phyloP scores from a whole-genome alignment of 2,113 vertebrate genomes.

The Lates calcarifer region DNA sequence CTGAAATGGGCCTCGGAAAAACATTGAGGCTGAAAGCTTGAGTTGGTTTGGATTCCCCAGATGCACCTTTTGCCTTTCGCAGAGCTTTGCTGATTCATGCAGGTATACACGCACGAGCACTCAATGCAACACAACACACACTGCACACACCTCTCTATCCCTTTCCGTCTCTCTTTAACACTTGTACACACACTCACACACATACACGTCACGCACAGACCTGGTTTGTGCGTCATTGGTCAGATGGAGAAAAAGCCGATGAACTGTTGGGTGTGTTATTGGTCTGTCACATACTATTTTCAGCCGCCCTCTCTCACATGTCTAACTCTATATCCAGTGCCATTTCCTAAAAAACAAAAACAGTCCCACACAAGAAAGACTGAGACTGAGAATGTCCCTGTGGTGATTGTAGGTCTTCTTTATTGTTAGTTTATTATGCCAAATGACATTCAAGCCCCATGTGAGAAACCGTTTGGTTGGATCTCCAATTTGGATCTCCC shows the following conservation, averaged over 20 bases:
- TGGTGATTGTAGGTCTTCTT: background rate
- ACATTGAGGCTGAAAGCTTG: slow-evolving; percentile 53
- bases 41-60: slow-evolving; percentile 57
- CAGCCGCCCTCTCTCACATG: background rate
- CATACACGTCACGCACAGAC: background rate
- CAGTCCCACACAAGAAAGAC: background rate
- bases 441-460: slow-evolving; percentile 37
- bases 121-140: background rate
- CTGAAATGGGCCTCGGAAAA: slow-evolving; percentile 65
- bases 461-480: slow-evolving; percentile 15
- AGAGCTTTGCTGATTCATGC: slow-evolving; percentile 29
- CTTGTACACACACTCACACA: background rate
- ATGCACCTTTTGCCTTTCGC: slow-evolving; percentile 54
- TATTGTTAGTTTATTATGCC: slow-evolving; percentile 39
- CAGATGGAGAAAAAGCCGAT: slow-evolving; percentile 11
- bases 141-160: background rate
- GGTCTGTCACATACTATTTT: slow-evolving; percentile 48
- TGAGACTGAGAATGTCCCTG: background rate
- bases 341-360: background rate
- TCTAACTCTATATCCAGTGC: slow-evolving; percentile 4
- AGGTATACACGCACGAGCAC: background rate
- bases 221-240: slow-evolving; percentile 28
- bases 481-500: no score
- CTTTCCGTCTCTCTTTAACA: slow-evolving; percentile 1
- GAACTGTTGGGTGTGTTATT: slow-evolving; percentile 12